Percentiles rank a stretch among this genome's conserved stretches.
These are phyloP conservation scores for Acanthosoma haemorrhoidale DNA, from an alignment of 2,888 invertebrate genomes.

Conservation along the genomic window DNA sequence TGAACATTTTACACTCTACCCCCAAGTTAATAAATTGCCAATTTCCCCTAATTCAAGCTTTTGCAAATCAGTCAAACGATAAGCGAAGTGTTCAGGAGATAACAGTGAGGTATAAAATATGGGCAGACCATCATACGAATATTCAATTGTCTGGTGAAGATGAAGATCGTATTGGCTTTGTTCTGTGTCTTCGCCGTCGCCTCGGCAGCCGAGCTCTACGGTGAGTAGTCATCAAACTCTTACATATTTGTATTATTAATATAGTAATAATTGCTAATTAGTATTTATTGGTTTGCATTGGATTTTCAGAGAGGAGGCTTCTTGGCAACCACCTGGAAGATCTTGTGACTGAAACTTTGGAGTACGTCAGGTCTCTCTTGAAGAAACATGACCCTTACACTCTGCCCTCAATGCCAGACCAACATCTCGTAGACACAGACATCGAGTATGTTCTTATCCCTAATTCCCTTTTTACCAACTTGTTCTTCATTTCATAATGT, in stretches of 20 bases:
- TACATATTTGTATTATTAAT: too few species aligned
- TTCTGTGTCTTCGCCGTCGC: neutral
- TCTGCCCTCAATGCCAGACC: conserved; percentile 25
- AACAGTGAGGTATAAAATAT: too few species aligned
- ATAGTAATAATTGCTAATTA: too few species aligned
- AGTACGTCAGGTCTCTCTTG: conserved; percentile 27
- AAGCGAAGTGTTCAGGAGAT: too few species aligned
- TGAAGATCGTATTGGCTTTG: neutral
- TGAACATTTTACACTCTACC: too few species aligned
- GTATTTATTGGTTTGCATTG: neutral
- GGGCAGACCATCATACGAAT: too few species aligned
- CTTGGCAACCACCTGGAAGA: conserved; percentile 30
- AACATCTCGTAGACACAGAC: conserved; percentile 19
- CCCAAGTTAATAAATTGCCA: too few species aligned
- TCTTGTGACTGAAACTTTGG: conserved; percentile 26
- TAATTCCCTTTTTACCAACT: neutral
- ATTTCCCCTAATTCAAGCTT: too few species aligned
- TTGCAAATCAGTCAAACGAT: too few species aligned
- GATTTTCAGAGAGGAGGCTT: neutral
- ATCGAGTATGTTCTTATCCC: conserved; percentile 7
- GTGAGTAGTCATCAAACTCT: neutral
- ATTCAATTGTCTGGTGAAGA: too few species aligned
- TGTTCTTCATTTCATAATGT: neutral
- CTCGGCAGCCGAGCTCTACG: neutral
- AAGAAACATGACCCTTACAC: conserved; percentile 28